phyloP scores from a whole-genome alignment of 2,113 vertebrate species.

The Rhadina sibilatrix region DNA sequence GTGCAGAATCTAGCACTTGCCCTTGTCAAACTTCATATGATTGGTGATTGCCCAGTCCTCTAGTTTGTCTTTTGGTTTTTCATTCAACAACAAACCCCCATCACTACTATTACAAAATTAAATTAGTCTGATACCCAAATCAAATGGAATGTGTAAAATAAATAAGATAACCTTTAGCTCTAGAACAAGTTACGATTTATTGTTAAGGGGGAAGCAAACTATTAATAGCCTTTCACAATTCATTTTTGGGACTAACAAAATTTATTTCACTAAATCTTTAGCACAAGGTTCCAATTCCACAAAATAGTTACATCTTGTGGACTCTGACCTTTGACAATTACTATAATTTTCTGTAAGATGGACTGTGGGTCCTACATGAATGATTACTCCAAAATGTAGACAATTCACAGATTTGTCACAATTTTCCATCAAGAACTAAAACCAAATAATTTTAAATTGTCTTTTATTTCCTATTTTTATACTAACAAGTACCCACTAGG shows the following conservation, averaged over 20 bases:
- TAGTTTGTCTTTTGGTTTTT: not conserved
- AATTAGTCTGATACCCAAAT: not conserved
- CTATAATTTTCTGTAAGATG: not conserved
- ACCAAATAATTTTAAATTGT: not conserved
- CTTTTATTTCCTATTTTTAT: not conserved
- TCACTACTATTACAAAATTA: not conserved
- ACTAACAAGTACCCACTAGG: not conserved
- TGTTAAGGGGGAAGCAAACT: not conserved
- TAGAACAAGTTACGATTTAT: not conserved
- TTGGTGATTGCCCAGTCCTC: not conserved
- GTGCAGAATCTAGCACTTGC: not conserved
- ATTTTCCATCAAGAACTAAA: not conserved
- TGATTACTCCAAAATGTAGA: not conserved
- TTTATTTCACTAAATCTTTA: not conserved
- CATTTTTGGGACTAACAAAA: not conserved
- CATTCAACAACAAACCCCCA: not conserved
- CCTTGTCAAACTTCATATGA: no score
- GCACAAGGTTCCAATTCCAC: not conserved
- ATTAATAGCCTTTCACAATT: not conserved
- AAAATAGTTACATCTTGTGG: not conserved
- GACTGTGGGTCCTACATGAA: not conserved
- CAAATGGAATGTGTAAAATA: not conserved
- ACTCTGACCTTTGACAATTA: not conserved
- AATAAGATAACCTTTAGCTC: not conserved
- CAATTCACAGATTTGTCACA: not conserved